Evolutionary conservation across 2,113 vertebrate species (phyloP).

Genomic region (Oxygymnocypris stewartii): DNA sequence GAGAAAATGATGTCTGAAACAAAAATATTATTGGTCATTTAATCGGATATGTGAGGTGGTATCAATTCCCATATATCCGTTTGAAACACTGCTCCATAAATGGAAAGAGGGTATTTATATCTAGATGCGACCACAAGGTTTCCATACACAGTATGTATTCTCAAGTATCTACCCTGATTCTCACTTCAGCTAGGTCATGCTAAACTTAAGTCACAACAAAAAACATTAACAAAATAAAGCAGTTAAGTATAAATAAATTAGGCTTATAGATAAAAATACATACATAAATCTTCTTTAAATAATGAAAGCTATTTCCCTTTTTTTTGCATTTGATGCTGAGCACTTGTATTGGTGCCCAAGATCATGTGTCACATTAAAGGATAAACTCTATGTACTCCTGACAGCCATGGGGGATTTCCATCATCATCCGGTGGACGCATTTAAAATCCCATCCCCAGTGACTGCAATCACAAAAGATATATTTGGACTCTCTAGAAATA

Average conservation of each 20-base stretch:
- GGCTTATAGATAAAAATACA: background rate
- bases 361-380: slow-evolving; percentile 56
- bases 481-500: slow-evolving; percentile 63
- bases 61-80: slow-evolving; percentile 53
- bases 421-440: slow-evolving; percentile 49
- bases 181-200: slow-evolving; percentile 57
- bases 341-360: slow-evolving; percentile 32
- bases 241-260: background rate
- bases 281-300: background rate
- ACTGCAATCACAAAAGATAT: slow-evolving; percentile 63
- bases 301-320: background rate
- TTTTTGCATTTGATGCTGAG: slow-evolving; percentile 47
- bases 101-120: slow-evolving; percentile 77
- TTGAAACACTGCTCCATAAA: slow-evolving; percentile 73
- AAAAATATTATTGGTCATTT: slow-evolving; percentile 31
- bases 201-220: slow-evolving; percentile 37
- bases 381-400: slow-evolving; percentile 37
- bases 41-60: slow-evolving; percentile 26
- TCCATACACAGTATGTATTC: slow-evolving; percentile 66
- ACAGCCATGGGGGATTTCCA: slow-evolving; percentile 54
- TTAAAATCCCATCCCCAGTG: slow-evolving; percentile 60
- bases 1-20: slow-evolving; percentile 25
- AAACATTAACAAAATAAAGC: background rate
- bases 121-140: slow-evolving; percentile 67
- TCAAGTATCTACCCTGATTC: slow-evolving; percentile 57